These are phyloP conservation scores for Mus musculus DNA, from an alignment of 2,113 vertebrate genomes.

Conservation along the genomic window GRCm39 chr16:19623001-19623500, in stretches of 20 bases:
- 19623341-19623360: not conserved
- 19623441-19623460: not conserved
- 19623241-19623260: not conserved
- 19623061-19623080: not conserved
- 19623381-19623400: not conserved
- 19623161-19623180: not conserved
- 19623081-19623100: not conserved
- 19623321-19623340: not conserved
- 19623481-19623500: not conserved
- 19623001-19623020: not conserved
- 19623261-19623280: not conserved
- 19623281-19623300: not conserved
- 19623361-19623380: not conserved
- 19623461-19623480: not conserved
- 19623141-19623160: not conserved
- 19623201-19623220: not conserved
- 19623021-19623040: not conserved
- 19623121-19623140: not conserved
- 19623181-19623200: not conserved
- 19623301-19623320: not conserved
- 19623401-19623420: not conserved
- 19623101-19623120: not conserved
- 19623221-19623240: not conserved
- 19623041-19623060: not conserved
- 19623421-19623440: not conserved